A percentile compares a stretch with the other conserved stretches of the same genome.
These are phyloP conservation scores for Tupaia tana DNA, from an alignment of 2,113 vertebrate genomes.

Conservation along the genomic window DNA sequence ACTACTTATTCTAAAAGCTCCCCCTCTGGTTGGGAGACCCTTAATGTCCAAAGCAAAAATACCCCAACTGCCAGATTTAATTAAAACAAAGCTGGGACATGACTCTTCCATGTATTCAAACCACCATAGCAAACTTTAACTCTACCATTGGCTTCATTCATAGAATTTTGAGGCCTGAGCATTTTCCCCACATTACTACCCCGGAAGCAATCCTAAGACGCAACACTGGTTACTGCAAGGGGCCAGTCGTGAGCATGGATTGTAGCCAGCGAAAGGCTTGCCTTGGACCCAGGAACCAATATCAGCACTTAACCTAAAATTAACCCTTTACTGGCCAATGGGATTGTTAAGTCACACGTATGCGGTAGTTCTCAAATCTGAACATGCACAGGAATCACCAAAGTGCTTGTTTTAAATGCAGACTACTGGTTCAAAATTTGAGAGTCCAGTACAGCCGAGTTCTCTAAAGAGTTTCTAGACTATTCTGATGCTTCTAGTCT, in stretches of 20 bases:
- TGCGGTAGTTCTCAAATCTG: background rate
- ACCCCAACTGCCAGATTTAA: background rate
- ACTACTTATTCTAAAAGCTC: constrained; percentile 22
- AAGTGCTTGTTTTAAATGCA: constrained; percentile 29
- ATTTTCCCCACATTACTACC: background rate
- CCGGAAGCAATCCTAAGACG: background rate
- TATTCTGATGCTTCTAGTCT: background rate
- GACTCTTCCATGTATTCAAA: background rate
- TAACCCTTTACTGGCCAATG: background rate
- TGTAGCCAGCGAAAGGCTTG: background rate
- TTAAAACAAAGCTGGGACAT: background rate
- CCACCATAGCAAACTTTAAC: background rate
- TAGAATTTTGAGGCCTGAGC: background rate
- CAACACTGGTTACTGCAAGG: background rate
- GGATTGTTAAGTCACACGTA: background rate
- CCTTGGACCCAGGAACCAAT: background rate
- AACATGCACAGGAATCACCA: background rate
- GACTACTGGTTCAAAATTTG: background rate
- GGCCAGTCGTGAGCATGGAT: background rate
- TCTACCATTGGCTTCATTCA: background rate
- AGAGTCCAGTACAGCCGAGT: background rate
- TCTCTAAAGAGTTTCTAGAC: background rate
- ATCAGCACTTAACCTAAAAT: background rate
- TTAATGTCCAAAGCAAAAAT: background rate
- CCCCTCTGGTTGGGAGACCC: background rate